Percentiles rank a stretch among this genome's conserved stretches.
These are phyloP conservation scores for Sandelia bainsii DNA, from an alignment of 2,797 vertebrate genomes.

Conservation along the genomic window DNA sequence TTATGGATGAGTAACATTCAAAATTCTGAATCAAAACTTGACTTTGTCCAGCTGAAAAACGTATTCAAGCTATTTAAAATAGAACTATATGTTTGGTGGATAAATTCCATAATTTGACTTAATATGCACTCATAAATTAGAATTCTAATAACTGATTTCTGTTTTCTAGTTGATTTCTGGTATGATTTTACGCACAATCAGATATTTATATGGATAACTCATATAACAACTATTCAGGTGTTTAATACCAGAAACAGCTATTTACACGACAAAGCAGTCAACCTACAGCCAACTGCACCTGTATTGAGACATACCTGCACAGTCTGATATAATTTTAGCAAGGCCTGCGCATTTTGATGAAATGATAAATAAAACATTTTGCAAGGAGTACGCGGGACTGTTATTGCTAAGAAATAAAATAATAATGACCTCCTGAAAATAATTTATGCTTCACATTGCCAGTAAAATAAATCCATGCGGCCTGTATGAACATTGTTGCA, in stretches of 20 bases:
- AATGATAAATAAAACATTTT: conserved; percentile 25
- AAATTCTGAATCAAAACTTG: not conserved
- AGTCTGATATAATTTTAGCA: conserved; percentile 38
- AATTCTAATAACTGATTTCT: not conserved
- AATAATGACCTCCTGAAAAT: not conserved
- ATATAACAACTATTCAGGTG: conserved; percentile 18
- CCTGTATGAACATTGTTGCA: not conserved
- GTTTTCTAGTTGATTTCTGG: conserved; percentile 7
- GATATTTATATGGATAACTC: not conserved
- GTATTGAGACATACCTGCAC: conserved; percentile 54
- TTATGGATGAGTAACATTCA: not conserved
- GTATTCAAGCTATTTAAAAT: not conserved
- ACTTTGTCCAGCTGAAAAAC: not conserved
- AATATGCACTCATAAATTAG: not conserved
- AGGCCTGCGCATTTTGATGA: conserved; percentile 36
- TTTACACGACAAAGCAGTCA: conserved; percentile 29
- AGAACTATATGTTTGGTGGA: not conserved
- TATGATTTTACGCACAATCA: conserved; percentile 39
- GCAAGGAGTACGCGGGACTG: conserved; percentile 5
- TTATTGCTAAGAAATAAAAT: not conserved
- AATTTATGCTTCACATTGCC: not conserved
- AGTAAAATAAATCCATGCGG: not conserved
- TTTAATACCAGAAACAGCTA: conserved; percentile 39
- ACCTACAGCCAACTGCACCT: conserved; percentile 34
- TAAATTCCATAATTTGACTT: not conserved